phyloP scores from a whole-genome alignment of 2,888 invertebrate genomes.

The Zeuzera pyrina region DNA sequence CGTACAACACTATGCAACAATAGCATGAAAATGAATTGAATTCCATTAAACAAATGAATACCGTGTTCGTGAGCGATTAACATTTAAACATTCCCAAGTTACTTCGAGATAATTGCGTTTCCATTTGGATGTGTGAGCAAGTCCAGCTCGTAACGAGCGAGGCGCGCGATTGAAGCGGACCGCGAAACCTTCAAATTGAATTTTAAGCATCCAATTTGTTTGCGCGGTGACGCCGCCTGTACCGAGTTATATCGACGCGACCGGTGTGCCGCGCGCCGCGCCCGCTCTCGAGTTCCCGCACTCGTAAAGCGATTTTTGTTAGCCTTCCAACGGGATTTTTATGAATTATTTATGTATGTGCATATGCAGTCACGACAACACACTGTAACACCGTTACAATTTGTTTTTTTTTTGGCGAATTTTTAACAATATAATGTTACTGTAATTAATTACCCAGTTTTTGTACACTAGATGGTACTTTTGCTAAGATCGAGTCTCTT shows the following conservation, averaged over 20 bases:
- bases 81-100: slow-evolving; percentile 42
- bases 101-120: slow-evolving; percentile 57
- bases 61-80: slow-evolving; percentile 26
- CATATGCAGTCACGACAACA: slow-evolving; percentile 5
- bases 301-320: slow-evolving; percentile 59
- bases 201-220: slow-evolving; percentile 73
- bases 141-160: slow-evolving; percentile 60
- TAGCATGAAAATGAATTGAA: slow-evolving; percentile 24
- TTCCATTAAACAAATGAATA: slow-evolving; percentile 23
- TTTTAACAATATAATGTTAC: no score
- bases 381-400: no score
- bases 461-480: no score
- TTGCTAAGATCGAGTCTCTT: no score
- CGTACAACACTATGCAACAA: no score
- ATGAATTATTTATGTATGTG: slow-evolving; percentile 39
- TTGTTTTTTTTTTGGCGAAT: no score
- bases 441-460: no score
- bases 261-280: slow-evolving; percentile 23
- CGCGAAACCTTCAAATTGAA: slow-evolving; percentile 73
- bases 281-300: slow-evolving; percentile 35
- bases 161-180: slow-evolving; percentile 63
- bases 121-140: slow-evolving; percentile 49
- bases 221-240: slow-evolving; percentile 37
- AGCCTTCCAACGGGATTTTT: slow-evolving; percentile 37
- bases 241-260: slow-evolving; percentile 35